phyloP scores from a whole-genome alignment of 2,797 vertebrate genomes.

The Acanthurus leucopareius region DNA sequence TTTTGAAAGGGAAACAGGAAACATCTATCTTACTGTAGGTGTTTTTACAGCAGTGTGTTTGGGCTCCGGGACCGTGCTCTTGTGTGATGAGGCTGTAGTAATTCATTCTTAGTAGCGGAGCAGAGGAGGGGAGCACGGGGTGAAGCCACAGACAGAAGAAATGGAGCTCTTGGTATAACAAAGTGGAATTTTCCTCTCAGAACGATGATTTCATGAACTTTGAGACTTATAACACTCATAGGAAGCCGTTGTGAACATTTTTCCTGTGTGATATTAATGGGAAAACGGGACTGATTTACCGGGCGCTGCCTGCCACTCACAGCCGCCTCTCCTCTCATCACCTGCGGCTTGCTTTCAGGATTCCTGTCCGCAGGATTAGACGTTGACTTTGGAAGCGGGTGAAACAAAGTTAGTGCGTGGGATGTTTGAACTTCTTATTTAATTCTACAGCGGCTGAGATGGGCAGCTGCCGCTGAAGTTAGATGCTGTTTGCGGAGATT shows the following conservation, averaged over 20 bases:
- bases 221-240: neutral
- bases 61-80: slow-evolving; percentile 61
- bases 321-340: slow-evolving; percentile 60
- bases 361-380: neutral
- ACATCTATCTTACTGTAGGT: fast-evolving
- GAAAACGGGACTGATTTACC: slow-evolving; percentile 18
- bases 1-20: slow-evolving; percentile 52
- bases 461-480: slow-evolving; percentile 65
- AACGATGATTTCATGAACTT: neutral
- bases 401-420: slow-evolving; percentile 48
- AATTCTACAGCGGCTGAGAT: slow-evolving; percentile 36
- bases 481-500: slow-evolving; percentile 40
- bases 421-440: slow-evolving; percentile 31
- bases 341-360: slow-evolving; percentile 43
- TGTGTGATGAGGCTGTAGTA: slow-evolving; percentile 58
- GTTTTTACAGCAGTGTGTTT: slow-evolving; percentile 32
- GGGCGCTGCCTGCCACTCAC: slow-evolving; percentile 41
- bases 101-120: slow-evolving; percentile 44
- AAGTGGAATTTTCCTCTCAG: slow-evolving; percentile 27
- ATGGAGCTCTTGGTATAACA: slow-evolving; percentile 26
- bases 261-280: neutral
- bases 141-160: neutral
- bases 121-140: slow-evolving; percentile 1
- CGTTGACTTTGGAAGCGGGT: neutral
- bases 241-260: neutral